phyloP scores from a whole-genome alignment of 2,113 vertebrate species.

The Callocephalon fimbriatum region DNA sequence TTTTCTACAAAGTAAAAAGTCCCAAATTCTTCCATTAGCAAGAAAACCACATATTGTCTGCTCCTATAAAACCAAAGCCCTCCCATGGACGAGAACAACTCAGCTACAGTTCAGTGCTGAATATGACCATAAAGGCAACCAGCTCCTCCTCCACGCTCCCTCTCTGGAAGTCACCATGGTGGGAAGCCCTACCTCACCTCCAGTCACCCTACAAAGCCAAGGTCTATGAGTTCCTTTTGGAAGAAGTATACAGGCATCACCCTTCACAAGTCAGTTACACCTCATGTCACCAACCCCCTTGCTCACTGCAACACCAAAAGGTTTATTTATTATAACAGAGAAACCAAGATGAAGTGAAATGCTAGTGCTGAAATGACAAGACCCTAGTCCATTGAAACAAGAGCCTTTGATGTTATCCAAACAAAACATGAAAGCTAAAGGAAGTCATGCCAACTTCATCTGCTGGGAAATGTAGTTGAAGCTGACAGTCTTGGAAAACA shows the following conservation, averaged over 20 bases:
- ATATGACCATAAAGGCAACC: neutral
- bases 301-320: neutral
- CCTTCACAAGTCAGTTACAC: neutral
- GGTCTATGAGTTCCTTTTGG: neutral
- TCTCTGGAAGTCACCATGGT: rapidly evolving
- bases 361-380: neutral
- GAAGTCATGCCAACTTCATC: neutral
- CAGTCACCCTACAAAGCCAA: neutral
- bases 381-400: neutral
- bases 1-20: neutral
- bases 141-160: neutral
- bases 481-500: neutral
- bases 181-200: neutral
- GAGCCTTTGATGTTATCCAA: constrained; percentile 6
- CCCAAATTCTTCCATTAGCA: neutral
- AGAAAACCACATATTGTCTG: neutral
- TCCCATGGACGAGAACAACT: neutral
- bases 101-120: neutral
- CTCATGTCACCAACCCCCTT: neutral
- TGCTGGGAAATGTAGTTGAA: neutral
- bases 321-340: neutral
- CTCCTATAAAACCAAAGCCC: neutral
- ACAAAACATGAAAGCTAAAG: constrained; percentile 13
- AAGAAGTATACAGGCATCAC: neutral
- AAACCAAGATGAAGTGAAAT: neutral